Evolutionary conservation across 2,888 invertebrate species (phyloP), one percentile per base, ranked within the genome.

Genomic region (Margaritifera margaritifera): DNA sequence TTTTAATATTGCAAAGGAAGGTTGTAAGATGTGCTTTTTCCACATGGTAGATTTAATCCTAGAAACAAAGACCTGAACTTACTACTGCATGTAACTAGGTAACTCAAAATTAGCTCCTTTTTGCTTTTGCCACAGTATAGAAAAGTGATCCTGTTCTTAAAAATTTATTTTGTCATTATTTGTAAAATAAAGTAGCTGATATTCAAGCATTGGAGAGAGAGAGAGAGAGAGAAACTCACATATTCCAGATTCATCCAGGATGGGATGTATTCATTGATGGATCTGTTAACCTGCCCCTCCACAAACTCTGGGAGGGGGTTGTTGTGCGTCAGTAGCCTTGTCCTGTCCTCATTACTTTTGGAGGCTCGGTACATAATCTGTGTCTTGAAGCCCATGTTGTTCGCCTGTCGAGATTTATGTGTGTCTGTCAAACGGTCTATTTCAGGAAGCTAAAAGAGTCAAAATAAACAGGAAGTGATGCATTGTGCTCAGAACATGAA

Each of bases 321-420:
- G 75, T 88, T 88, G 79, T 81, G 82, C 27, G 81, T 75, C n/a
- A 88, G 80, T 31, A 89, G 82, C 31, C 82, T 78, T 19, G 85
- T 83, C 24, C 85, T 71, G 72, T 88, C 87, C 66, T 84, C 77
- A 72, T 89, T 88, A 42, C 72, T 84, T 20, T 78, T 72, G 0
- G 88, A 87, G 1, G 88, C 83, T 25, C 87, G 76, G 69, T 81
- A 87, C 89, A 89, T 89, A 51, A 89, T 74, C 73, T 86, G 86
- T 31, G 83, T 78, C 77, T 86, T 86, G 80, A 86, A 87, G 18
- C 81, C 77, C 67, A 78, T 79, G 65, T 84, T 78, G 24, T 81
- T 74, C 1, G 83, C 80, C 31, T 67, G 64, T 27, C 72, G 72
- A 51, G 81, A 66, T 60, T 72, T 72, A 1, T 80, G 72, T 65